phyloP scores from a whole-genome alignment of 2,888 invertebrate genomes.

The Acronicta aceris region DNA sequence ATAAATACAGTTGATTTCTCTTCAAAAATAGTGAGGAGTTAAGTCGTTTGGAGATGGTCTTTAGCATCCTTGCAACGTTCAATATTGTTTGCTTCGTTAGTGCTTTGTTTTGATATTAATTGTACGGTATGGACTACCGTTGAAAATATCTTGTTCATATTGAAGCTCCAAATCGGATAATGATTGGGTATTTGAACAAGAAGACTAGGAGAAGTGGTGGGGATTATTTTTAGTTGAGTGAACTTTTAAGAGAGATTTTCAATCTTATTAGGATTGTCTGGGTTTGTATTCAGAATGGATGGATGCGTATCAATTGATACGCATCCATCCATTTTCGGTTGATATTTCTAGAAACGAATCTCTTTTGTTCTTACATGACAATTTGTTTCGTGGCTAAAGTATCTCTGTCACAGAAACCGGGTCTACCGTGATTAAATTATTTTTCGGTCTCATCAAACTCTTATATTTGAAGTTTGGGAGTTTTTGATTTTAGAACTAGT shows the following conservation, averaged over 20 bases:
- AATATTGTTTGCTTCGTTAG: slow-evolving; percentile 75
- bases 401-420: too few relatives aligned
- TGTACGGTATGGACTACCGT: slow-evolving; percentile 43
- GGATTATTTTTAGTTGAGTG: slow-evolving; percentile 11
- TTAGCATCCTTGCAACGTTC: slow-evolving; percentile 52
- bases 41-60: slow-evolving; percentile 48
- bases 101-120: slow-evolving; percentile 63
- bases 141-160: slow-evolving; percentile 41
- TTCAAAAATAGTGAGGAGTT: slow-evolving; percentile 35
- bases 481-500: too few relatives aligned
- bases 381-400: too few relatives aligned
- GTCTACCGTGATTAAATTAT: too few relatives aligned
- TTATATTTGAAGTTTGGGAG: too few relatives aligned
- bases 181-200: slow-evolving; percentile 33
- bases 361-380: not conserved
- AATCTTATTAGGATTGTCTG: not conserved
- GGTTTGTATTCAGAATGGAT: not conserved
- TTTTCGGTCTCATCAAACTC: too few relatives aligned
- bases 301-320: not conserved
- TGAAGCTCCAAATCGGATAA: slow-evolving; percentile 39
- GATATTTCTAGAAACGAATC: not conserved
- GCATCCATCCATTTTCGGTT: not conserved
- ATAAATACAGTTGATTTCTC: slow-evolving; percentile 46
- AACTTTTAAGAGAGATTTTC: not conserved
- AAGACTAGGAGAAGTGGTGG: not conserved